A percentile compares a stretch with the other conserved stretches of the same genome.
Evolutionary conservation across 2,113 vertebrate species (phyloP).

Genomic region (Phrynocephalus versicolor): DNA sequence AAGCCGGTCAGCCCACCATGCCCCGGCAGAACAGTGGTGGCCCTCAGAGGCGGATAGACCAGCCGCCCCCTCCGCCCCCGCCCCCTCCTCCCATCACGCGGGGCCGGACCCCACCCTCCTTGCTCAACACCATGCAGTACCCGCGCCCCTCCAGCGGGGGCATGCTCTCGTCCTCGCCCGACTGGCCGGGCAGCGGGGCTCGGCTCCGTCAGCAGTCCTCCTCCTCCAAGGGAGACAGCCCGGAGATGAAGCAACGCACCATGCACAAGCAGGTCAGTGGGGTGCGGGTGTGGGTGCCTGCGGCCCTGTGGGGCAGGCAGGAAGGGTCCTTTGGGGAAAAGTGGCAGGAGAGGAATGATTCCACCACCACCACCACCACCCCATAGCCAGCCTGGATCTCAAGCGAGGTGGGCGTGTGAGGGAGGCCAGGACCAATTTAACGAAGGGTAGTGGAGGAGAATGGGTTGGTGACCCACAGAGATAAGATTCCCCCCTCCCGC

Average conservation of each 20-base stretch:
- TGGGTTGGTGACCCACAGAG: too few species aligned
- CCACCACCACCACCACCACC: neutral
- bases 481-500: too few species aligned
- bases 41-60: conserved; percentile 93
- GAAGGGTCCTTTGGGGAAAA: neutral
- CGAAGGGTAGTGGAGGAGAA: neutral
- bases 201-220: conserved; percentile 93
- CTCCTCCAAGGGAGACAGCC: conserved; percentile 95
- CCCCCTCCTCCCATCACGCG: conserved; percentile 75
- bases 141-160: conserved; percentile 88
- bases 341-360: accelerated
- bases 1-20: conserved; percentile 83
- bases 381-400: too few species aligned
- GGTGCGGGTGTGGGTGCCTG: accelerated
- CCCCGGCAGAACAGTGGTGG: conserved; percentile 93
- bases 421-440: too few species aligned
- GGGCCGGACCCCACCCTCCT: conserved; percentile 87
- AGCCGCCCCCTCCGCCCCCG: conserved; percentile 79
- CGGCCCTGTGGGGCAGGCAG: accelerated
- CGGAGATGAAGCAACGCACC: conserved; percentile 90
- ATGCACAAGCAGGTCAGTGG: conserved; percentile 91
- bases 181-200: conserved; percentile 89
- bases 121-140: conserved; percentile 88
- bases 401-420: too few species aligned
- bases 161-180: conserved; percentile 87